Conservation (phyloP, 2,888 invertebrate species). For the Lamellibrachia columna region DNA sequence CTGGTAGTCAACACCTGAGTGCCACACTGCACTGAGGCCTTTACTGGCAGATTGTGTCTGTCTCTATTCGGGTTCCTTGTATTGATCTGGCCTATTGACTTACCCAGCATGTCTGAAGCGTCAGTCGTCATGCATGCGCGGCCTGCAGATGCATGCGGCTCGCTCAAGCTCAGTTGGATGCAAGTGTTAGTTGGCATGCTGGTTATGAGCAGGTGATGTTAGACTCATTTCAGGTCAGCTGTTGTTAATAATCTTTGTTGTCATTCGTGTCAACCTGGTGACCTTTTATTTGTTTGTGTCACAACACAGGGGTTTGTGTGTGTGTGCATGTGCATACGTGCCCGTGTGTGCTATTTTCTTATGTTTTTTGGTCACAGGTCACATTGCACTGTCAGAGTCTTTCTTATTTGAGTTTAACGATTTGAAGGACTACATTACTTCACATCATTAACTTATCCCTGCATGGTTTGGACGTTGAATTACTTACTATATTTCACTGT, state of each 20-base stretch:
- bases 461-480: too few relatives aligned
- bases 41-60: neutral
- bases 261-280: neutral
- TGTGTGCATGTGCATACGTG: too few relatives aligned
- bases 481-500: too few relatives aligned
- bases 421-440: too few relatives aligned
- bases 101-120: neutral
- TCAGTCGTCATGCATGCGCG: neutral
- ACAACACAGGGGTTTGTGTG: neutral
- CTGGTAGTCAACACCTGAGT: neutral
- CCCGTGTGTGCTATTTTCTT: neutral
- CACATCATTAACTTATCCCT: too few relatives aligned
- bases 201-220: constrained; percentile 6
- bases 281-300: neutral
- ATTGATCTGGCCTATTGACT: neutral
- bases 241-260: neutral
- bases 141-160: neutral
- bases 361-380: neutral
- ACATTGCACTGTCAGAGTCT: neutral
- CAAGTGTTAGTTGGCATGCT: neutral
- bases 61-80: neutral
- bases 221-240: neutral
- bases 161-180: neutral
- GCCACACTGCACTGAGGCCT: neutral
- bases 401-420: neutral